These are phyloP conservation scores for Neogale vison DNA, from an alignment of 2,113 vertebrate species.

Conservation along the genomic window DNA sequence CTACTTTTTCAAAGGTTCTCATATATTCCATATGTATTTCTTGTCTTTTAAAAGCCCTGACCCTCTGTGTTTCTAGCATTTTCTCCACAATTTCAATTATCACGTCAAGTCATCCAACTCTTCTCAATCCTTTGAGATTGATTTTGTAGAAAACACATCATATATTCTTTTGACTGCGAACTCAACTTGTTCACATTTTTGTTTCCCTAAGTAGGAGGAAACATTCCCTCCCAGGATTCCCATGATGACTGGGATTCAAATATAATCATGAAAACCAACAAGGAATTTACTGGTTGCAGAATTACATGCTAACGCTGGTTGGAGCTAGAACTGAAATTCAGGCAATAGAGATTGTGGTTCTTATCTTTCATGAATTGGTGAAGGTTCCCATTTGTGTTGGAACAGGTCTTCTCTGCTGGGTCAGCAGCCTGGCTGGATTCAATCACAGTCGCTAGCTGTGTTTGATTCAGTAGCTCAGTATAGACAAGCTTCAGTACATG, in stretches of 20 bases:
- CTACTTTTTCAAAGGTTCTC: conserved; percentile 27
- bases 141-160: conserved; percentile 36
- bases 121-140: background rate
- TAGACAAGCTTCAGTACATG: conserved; percentile 20
- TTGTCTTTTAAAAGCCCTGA: background rate
- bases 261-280: background rate
- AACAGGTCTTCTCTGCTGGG: background rate
- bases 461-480: conserved; percentile 68
- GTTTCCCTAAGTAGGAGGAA: background rate
- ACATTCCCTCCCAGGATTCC: background rate
- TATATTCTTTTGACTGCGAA: conserved; percentile 10
- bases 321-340: background rate
- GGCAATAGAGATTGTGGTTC: background rate
- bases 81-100: conserved; percentile 36
- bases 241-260: background rate
- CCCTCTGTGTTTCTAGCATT: background rate
- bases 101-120: background rate
- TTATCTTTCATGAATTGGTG: conserved; percentile 15
- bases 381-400: conserved; percentile 45
- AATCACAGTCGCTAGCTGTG: conserved; percentile 40
- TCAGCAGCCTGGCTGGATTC: conserved; percentile 47
- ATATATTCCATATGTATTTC: background rate
- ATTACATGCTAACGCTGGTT: background rate
- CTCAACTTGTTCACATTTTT: conserved; percentile 38
- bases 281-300: background rate